These are phyloP conservation scores for Paramormyrops hopkinsi DNA, from an alignment of 2,797 vertebrate genomes.

Conservation along the genomic window DNA sequence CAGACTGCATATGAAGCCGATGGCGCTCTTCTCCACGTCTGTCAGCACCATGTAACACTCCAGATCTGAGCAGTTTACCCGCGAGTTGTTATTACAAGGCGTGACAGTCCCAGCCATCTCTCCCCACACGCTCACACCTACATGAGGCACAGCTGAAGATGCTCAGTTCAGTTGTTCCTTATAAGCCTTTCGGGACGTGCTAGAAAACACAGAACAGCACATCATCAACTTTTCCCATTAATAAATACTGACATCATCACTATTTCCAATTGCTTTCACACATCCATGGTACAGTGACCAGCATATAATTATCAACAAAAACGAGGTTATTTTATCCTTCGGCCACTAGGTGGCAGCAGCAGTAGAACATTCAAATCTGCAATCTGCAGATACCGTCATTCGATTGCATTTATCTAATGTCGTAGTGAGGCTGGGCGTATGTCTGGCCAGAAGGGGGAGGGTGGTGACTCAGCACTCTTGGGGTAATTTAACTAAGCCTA, in stretches of 20 bases:
- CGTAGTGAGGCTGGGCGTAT: neutral
- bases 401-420: neutral
- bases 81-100: conserved; percentile 10
- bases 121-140: neutral
- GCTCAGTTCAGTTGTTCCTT: neutral
- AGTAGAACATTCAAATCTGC: neutral
- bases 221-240: neutral
- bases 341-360: conserved; percentile 20
- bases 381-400: neutral
- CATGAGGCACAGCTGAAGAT: neutral
- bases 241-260: neutral
- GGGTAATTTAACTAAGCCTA: neutral
- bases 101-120: conserved; percentile 39
- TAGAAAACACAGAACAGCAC: neutral
- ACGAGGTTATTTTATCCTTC: neutral
- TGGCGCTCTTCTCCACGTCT: conserved; percentile 51
- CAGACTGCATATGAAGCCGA: conserved; percentile 68
- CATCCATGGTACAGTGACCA: neutral
- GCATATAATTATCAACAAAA: neutral
- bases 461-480: neutral
- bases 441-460: neutral
- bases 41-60: conserved; percentile 74
- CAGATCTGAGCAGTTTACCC: conserved; percentile 38
- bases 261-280: neutral
- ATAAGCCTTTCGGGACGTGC: neutral